Conservation (phyloP, 2,888 invertebrate genomes). For the Homarus gammarus region DNA sequence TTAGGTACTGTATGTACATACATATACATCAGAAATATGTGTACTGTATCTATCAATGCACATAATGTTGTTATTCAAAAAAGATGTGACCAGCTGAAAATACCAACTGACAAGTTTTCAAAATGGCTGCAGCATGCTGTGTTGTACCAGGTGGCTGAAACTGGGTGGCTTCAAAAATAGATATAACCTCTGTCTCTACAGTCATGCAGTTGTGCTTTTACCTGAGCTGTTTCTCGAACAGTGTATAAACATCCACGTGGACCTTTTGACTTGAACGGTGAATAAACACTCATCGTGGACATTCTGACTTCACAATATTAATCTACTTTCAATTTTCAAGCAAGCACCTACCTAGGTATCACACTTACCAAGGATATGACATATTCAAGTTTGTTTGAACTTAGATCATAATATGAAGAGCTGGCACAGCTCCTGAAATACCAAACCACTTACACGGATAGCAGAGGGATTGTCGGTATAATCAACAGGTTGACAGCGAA, state of each 20-base stretch:
- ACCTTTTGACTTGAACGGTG: conserved; percentile 2
- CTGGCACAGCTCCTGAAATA: background rate
- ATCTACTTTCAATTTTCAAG: background rate
- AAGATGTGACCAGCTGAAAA: background rate
- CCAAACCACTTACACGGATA: conserved; percentile 83
- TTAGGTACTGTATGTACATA: background rate
- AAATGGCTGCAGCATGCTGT: background rate
- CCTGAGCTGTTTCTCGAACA: background rate
- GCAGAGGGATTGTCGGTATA: conserved; percentile 85
- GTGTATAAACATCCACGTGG: background rate
- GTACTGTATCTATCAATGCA: background rate
- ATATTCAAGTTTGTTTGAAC: background rate
- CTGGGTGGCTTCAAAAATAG: background rate
- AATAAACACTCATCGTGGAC: background rate
- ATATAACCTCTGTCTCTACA: background rate
- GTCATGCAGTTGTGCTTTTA: conserved; percentile 25
- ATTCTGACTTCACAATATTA: background rate
- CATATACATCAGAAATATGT: background rate
- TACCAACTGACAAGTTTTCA: background rate
- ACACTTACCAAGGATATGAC: background rate
- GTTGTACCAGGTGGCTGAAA: background rate
- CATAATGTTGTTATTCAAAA: background rate
- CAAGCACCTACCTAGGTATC: conserved; percentile 28
- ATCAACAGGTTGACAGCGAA: conserved; percentile 87
- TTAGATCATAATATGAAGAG: background rate